Base-by-base conservation (phyloP, 2,888 invertebrate genomes). In the Chirona hameri region DNA sequence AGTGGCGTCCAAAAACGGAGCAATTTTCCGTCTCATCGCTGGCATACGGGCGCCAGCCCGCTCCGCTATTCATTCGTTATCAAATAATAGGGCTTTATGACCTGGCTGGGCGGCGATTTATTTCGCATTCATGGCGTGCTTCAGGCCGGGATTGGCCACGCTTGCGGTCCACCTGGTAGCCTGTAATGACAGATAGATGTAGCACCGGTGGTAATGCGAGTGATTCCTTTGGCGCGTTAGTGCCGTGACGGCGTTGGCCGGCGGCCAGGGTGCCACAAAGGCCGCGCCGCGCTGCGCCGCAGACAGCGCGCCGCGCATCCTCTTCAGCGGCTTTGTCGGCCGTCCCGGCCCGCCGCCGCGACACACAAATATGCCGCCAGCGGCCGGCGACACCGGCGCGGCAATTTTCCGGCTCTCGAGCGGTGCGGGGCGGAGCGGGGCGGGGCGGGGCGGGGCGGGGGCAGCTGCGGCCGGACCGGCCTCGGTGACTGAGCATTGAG, bases 1-100 rank as follows among this genome's bases (percentile, higher is more conserved):
- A 69, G 69, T 69, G 69, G 29, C 69, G 69, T 7, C 29, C 69
- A n/a, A 69, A 69, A 69, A 69, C 76, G 76, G 76, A 31, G 29
- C 76, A 76, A 76, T 76, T 76, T 76, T 76, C 76, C 76, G 76
- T 76, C 76, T 76, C 76, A 76, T 76, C 76, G 76, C 27, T 27
- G 76, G 31, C 39, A 31, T 39, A 76, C 76, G 15, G 21, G 21
- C 39, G 24, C 14, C 15, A 39, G 21, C 76, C 15, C 29, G 76
- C 76, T 39, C 21, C 21, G 39, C 39, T 39, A 39, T 76, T 76
- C 76, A 76, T 76, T 31, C 39, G 76, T 39, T 31, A 76, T 76
- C 76, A 39, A 76, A 76, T 76, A 76, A 76, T 76, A 27, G 76
- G n/a, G 76, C 76, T 31, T 76, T 76, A 76, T 76, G 76, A 27